phyloP scores from a whole-genome alignment of 1,140 invertebrate species.

The Acromyrmex heyeri region DNA sequence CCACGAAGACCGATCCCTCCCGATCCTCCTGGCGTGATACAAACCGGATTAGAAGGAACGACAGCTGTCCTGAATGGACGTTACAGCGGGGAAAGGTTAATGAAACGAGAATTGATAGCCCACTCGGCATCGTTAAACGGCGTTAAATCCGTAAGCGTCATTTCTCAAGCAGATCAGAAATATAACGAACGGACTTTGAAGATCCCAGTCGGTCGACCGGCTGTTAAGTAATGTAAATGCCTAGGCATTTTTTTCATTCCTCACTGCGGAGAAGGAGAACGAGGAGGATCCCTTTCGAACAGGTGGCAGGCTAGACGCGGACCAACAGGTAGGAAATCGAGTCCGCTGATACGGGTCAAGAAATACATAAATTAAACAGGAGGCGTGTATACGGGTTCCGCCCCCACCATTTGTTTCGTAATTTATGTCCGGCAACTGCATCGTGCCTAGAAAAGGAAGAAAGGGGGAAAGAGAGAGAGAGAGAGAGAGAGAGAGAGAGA shows the following conservation, averaged over 20 bases:
- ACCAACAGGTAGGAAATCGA: slow-evolving; percentile 75
- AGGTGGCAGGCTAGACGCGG: slow-evolving; percentile 68
- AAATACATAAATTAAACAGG: slow-evolving; percentile 76
- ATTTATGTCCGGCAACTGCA: slow-evolving; percentile 69
- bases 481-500: not conserved
- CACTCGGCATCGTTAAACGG: slow-evolving; percentile 60
- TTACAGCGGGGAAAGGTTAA: slow-evolving; percentile 36
- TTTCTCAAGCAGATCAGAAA: not conserved
- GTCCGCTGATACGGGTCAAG: slow-evolving; percentile 70
- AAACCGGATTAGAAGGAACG: slow-evolving; percentile 42
- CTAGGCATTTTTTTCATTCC: slow-evolving; percentile 7
- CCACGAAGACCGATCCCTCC: not conserved
- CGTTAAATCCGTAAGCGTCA: slow-evolving; percentile 66
- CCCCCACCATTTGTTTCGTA: slow-evolving; percentile 49
- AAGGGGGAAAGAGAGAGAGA: not conserved
- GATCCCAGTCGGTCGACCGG: slow-evolving; percentile 17
- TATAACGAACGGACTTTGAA: slow-evolving; percentile 45
- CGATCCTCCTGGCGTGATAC: slow-evolving; percentile 10
- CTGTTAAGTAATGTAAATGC: slow-evolving; percentile 55
- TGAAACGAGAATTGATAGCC: slow-evolving; percentile 54
- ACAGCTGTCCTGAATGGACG: slow-evolving; percentile 58
- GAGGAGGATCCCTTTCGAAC: slow-evolving; percentile 67
- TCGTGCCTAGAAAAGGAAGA: slow-evolving; percentile 41
- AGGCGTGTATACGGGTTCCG: slow-evolving; percentile 63
- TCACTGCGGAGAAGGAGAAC: not conserved